Conservation (phyloP, 2,888 invertebrate species). For the Odontocolon sp. region DNA sequence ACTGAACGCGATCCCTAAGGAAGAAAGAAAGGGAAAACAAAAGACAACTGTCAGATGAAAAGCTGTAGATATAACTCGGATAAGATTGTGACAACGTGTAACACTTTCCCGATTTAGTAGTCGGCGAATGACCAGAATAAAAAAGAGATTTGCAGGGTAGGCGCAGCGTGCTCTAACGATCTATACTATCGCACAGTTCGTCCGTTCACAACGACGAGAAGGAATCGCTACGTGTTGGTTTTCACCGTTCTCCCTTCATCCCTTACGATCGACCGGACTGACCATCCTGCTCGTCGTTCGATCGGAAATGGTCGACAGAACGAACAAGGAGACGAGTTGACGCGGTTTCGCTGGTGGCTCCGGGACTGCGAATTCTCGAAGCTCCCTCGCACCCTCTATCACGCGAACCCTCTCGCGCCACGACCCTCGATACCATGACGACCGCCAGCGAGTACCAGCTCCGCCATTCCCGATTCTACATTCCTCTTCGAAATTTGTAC, state of each 20-base stretch:
- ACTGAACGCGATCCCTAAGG: too few relatives aligned
- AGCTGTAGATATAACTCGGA: background rate
- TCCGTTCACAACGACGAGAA: conserved; percentile 1
- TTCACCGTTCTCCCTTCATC: background rate
- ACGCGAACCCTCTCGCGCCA: conserved; percentile 36
- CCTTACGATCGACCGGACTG: conserved; percentile 38
- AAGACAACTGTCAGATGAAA: background rate
- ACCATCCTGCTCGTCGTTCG: conserved; percentile 39
- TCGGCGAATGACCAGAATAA: conserved; percentile 36
- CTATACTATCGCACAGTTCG: background rate
- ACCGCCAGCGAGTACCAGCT: conserved; percentile 44
- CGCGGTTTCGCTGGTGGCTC: conserved; percentile 14
- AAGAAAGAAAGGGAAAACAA: background rate
- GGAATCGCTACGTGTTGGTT: conserved; percentile 8
- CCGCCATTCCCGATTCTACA: background rate
- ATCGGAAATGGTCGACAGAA: conserved; percentile 60
- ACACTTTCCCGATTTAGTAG: background rate
- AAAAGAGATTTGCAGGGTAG: conserved; percentile 40
- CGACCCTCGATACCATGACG: conserved; percentile 62
- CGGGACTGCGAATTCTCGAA: conserved; percentile 53
- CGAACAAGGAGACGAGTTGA: conserved; percentile 45
- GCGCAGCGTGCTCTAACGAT: too few relatives aligned
- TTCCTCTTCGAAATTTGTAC: conserved; percentile 31
- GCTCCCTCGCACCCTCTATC: conserved; percentile 46
- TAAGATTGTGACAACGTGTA: conserved; percentile 9